phyloP scores from a whole-genome alignment of 30 jellyfish, hydroid and myxozoan species.

The Turritopsis rubra region DNA sequence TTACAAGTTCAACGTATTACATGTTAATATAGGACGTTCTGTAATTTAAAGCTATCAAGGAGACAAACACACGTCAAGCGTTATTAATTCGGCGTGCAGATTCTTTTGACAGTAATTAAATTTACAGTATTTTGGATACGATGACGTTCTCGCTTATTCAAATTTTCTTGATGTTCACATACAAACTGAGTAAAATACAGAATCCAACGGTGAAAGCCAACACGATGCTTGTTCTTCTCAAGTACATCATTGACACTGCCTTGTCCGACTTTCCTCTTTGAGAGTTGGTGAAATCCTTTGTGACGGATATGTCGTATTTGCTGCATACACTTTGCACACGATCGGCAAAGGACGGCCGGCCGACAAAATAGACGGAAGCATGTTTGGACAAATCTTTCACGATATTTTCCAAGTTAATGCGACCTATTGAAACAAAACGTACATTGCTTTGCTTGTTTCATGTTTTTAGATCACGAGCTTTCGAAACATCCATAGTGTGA shows the following conservation, averaged over 20 bases:
- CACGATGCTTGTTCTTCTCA: constrained; percentile 1
- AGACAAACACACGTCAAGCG: no score
- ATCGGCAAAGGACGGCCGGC: constrained; percentile 32
- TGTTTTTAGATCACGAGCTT: no score
- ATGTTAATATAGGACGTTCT: no score
- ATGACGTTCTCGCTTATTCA: no score
- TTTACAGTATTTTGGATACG: no score
- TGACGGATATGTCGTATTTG: background rate
- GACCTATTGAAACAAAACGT: constrained; percentile 4
- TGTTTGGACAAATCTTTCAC: background rate
- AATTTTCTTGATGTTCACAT: background rate
- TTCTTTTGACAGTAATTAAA: no score
- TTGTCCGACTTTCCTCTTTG: constrained; percentile 28
- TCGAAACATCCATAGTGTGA: no score
- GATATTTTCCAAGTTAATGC: constrained; percentile 14
- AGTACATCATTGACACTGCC: background rate
- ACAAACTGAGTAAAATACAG: background rate
- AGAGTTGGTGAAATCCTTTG: constrained; percentile 15
- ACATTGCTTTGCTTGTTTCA: no score
- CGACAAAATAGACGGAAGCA: constrained; percentile 22
- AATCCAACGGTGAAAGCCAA: background rate
- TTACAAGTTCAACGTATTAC: no score
- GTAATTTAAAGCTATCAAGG: no score
- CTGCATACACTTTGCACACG: background rate
- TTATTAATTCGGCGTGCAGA: no score